Evolutionary conservation across 2,888 invertebrate species (phyloP), one percentile per base, ranked within the genome.

Genomic region (Lycaena phlaeas): DNA sequence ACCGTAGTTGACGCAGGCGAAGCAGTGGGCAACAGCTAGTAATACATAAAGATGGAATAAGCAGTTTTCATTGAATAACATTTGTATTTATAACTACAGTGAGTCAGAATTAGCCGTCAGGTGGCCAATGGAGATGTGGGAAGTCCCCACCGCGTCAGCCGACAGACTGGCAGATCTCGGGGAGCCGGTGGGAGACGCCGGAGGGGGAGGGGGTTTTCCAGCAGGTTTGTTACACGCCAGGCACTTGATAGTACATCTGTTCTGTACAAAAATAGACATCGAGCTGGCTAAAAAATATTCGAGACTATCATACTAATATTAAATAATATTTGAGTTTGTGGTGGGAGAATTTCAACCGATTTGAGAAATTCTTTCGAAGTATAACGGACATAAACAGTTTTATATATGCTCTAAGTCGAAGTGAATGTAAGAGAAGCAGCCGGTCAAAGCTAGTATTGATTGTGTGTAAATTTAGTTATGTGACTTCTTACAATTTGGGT

Each of bases 201-300:
- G 30, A 17, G 17, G 17, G 9, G 7, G 18, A 12, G 9, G 12
- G 18, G 31, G n/a, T n/a, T n/a, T n/a, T n/a, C n/a, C 10, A 12
- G 12, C 34, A 12, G 17, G 34, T 34, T 17, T 11, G 34, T 9
- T 5, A 5, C 9, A 9, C 22, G 3, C 3, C 22, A 5, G 5
- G 18, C 18, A 22, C 2, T 14, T 12, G 6, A 6, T 27, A 17
- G 10, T 11, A 34, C 34, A 34, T 34, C 34, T 34, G 34, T 11
- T 34, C 31, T 10, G 22, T 18, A 22, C 34, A 18, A 18, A 34
- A 22, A 34, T 34, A 34, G 31, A 31, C 22, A 5, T 22, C 7
- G 9, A 7, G 7, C 3, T 22, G 22, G 7, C 5, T 7, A 7
- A 22, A 22, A 22, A 22, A 22, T 22, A 22, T 7, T 7, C 22